A percentile compares a stretch with the other conserved stretches of the same genome.
Evolutionary conservation across 1,140 invertebrate species (phyloP).

Genomic region (Pseudobourletiella spinata): DNA sequence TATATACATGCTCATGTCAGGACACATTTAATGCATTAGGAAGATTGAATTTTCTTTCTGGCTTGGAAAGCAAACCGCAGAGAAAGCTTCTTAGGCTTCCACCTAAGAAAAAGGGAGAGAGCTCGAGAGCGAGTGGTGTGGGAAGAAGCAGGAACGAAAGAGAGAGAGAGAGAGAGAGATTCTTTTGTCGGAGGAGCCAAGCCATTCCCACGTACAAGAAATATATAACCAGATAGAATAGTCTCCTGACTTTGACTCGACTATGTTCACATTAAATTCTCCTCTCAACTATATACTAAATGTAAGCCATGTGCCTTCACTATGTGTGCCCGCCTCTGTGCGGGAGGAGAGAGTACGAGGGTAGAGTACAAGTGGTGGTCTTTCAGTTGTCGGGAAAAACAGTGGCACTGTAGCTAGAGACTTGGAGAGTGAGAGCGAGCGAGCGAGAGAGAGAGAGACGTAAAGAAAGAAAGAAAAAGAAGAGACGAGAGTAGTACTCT

Average conservation of each 20-base stretch:
- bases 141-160: background rate
- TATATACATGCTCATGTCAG: too few relatives aligned
- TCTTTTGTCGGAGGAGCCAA: constrained; percentile 1
- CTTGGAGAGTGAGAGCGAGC: too few relatives aligned
- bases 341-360: background rate
- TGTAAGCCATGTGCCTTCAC: background rate
- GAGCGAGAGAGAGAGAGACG: too few relatives aligned
- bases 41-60: constrained; percentile 34
- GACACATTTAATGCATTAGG: constrained; percentile 36
- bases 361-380: background rate
- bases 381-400: too few relatives aligned
- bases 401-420: too few relatives aligned
- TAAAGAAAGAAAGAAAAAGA: too few relatives aligned
- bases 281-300: background rate
- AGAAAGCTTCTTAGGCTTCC: constrained; percentile 1
- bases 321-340: background rate
- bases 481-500: too few relatives aligned
- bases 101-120: background rate
- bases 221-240: background rate
- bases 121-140: background rate
- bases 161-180: background rate
- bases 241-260: constrained; percentile 1
- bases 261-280: constrained; percentile 3
- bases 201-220: background rate
- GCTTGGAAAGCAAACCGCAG: constrained; percentile 25